Conservation (phyloP, 2,113 vertebrate genomes). For the Silurus glanis region DNA sequence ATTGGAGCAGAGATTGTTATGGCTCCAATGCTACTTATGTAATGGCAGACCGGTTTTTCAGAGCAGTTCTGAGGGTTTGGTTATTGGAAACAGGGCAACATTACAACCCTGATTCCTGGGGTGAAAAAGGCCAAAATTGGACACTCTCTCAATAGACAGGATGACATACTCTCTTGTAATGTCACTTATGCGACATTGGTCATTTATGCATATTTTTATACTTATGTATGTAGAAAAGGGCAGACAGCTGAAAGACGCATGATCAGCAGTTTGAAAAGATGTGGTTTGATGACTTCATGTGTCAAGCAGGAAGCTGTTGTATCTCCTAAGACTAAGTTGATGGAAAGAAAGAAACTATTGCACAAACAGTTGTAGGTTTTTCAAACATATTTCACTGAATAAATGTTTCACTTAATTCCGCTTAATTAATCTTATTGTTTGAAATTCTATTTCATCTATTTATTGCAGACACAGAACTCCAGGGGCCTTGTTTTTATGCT, state of each 20-base stretch:
- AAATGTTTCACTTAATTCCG: not conserved
- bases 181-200: not conserved
- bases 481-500: too few species aligned
- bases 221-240: not conserved
- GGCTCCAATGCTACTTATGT: not conserved
- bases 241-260: not conserved
- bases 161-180: not conserved
- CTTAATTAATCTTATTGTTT: too few species aligned
- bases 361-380: not conserved
- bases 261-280: not conserved
- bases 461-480: too few species aligned
- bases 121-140: not conserved
- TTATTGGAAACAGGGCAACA: too few species aligned
- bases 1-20: slow-evolving; percentile 4
- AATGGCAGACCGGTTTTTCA: not conserved
- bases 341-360: not conserved
- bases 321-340: not conserved
- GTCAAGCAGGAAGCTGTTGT: not conserved
- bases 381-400: not conserved
- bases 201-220: not conserved
- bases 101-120: not conserved
- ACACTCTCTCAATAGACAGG: not conserved
- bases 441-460: too few species aligned
- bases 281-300: not conserved
- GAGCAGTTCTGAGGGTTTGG: too few species aligned